These are phyloP conservation scores for Helleia helle DNA, from an alignment of 2,888 invertebrate species.

Conservation along the genomic window DNA sequence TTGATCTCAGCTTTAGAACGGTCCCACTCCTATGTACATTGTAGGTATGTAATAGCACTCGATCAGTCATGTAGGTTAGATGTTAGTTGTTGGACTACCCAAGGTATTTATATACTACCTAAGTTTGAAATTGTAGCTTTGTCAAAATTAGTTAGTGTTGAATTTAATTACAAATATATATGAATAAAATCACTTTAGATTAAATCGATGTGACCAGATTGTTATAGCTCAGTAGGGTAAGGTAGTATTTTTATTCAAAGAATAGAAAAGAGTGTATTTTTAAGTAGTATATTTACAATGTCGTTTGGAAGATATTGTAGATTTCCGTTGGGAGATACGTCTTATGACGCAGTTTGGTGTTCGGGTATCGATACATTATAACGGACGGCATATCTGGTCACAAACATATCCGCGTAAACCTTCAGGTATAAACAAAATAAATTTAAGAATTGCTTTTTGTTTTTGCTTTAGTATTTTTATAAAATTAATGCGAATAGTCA, in stretches of 20 bases:
- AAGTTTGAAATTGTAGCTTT: background rate
- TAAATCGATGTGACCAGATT: conserved; percentile 2
- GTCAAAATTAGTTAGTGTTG: conserved; percentile 6
- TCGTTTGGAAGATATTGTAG: background rate
- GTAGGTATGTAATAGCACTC: conserved; percentile 4
- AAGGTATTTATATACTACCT: conserved; percentile 4
- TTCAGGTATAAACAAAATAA: background rate
- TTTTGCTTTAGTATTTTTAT: conserved; percentile 1
- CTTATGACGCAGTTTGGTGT: background rate
- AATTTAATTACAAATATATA: conserved; percentile 4
- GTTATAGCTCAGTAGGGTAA: conserved; percentile 6
- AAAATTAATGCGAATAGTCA: background rate
- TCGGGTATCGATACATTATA: background rate
- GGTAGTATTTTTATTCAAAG: background rate
- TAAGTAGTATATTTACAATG: background rate
- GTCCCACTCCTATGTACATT: background rate
- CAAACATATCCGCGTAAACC: background rate
- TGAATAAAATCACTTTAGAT: background rate
- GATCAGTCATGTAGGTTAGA: conserved; percentile 7
- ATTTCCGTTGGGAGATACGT: background rate
- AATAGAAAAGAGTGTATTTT: background rate
- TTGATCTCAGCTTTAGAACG: conserved; percentile 6
- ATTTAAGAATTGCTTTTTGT: background rate
- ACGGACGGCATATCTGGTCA: conserved; percentile 5
- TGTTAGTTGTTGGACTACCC: background rate